Percentiles rank a stretch among this genome's conserved stretches.
These are phyloP conservation scores for Bibio marci DNA, from an alignment of 2,888 invertebrate genomes.

Conservation along the genomic window DNA sequence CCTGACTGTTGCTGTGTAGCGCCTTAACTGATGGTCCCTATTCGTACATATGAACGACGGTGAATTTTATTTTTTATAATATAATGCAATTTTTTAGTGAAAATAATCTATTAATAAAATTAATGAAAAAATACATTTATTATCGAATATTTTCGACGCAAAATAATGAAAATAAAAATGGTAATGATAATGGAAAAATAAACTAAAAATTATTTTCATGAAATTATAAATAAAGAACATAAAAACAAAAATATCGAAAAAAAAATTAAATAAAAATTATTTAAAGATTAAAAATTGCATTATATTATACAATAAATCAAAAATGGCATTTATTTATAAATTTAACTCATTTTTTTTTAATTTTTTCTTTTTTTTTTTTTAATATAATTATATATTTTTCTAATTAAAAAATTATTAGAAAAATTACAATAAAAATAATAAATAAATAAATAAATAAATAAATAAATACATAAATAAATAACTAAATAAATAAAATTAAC, in stretches of 20 bases:
- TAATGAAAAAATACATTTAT: conserved; percentile 8
- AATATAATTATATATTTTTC: not conserved
- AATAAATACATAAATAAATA: too few relatives aligned
- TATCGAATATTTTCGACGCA: not conserved
- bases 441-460: not conserved
- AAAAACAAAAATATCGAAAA: not conserved
- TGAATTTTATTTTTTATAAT: conserved; percentile 27
- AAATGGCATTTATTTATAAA: conserved; percentile 7
- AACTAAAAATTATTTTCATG: too few relatives aligned
- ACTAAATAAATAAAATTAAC: not conserved
- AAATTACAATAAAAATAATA: not conserved
- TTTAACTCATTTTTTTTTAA: not conserved
- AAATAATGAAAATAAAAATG: too few relatives aligned
- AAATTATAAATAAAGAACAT: not conserved
- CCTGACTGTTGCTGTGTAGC: conserved; percentile 99
- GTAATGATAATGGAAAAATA: too few relatives aligned
- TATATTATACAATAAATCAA: conserved; percentile 17
- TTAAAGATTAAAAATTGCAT: conserved; percentile 15
- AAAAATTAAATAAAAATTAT: not conserved
- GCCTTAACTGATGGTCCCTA: conserved; percentile 97
- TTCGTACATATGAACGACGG: conserved; percentile 35
- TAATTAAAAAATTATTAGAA: not conserved
- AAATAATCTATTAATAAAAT: conserved; percentile 13
- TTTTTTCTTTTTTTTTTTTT: too few relatives aligned
- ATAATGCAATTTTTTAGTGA: conserved; percentile 25